Conservation (phyloP, 1,140 invertebrate genomes). For the Solen grandis region DNA sequence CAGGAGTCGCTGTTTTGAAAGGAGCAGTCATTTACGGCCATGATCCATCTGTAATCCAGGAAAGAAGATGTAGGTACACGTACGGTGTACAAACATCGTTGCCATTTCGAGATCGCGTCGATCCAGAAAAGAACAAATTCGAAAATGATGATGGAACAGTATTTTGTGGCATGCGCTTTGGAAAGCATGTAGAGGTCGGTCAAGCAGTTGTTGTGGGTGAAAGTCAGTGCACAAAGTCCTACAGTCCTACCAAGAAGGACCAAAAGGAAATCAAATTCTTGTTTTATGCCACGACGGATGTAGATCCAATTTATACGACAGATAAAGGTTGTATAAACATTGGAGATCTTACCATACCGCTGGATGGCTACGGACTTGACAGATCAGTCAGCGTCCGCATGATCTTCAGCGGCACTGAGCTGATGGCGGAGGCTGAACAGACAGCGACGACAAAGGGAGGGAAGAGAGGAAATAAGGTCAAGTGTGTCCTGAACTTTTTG, state of each 20-base stretch:
- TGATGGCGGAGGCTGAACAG: slow-evolving; percentile 10
- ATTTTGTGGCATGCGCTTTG: slow-evolving; percentile 41
- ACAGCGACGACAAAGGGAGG: no score
- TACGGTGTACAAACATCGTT: slow-evolving; percentile 30
- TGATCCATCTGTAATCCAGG: slow-evolving; percentile 39
- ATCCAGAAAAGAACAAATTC: slow-evolving; percentile 11
- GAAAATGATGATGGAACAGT: neutral
- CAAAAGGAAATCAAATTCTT: neutral
- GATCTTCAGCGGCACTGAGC: slow-evolving; percentile 26
- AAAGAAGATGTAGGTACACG: slow-evolving; percentile 25
- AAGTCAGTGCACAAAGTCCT: neutral
- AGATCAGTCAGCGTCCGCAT: slow-evolving; percentile 3
- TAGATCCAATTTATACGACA: neutral
- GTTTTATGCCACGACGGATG: slow-evolving; percentile 4
- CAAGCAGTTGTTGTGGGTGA: slow-evolving; percentile 34
- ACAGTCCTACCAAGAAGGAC: neutral
- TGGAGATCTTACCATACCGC: slow-evolving; percentile 1
- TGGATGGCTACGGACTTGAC: neutral
- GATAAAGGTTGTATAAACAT: slow-evolving; percentile 2
- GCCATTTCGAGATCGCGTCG: slow-evolving; percentile 24
- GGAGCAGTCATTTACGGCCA: no score
- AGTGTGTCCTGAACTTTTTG: no score
- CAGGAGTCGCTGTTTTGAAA: slow-evolving; percentile 18
- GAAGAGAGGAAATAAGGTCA: no score
- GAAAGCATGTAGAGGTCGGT: slow-evolving; percentile 27